phyloP scores from a whole-genome alignment of 2,888 invertebrate species.

The Amiota communis region DNA sequence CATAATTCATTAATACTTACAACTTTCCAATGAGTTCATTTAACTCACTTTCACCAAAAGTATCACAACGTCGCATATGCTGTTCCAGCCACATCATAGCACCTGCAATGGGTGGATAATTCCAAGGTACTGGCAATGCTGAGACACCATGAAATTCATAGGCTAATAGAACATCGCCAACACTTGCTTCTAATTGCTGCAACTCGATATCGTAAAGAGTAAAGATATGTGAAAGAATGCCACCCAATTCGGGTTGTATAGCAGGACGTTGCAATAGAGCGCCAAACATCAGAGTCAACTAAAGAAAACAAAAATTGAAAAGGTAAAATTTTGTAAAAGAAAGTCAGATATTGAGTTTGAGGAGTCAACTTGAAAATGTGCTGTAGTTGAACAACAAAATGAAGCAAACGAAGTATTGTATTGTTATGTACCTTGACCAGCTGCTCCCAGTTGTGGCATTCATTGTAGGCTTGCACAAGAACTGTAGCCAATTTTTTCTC shows the following conservation, averaged over 20 bases:
- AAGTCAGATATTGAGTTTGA: background rate
- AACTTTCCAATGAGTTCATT: conserved; percentile 55
- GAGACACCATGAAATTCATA: conserved; percentile 56
- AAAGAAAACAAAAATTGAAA: conserved; percentile 26
- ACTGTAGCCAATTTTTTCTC: conserved; percentile 77
- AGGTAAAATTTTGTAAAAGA: conserved; percentile 18
- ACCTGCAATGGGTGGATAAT: conserved; percentile 81
- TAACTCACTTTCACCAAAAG: conserved; percentile 57
- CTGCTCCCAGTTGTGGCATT: conserved; percentile 76
- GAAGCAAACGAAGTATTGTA: background rate
- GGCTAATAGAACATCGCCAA: conserved; percentile 54
- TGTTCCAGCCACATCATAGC: conserved; percentile 84
- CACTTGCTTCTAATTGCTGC: conserved; percentile 60
- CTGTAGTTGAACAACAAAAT: background rate
- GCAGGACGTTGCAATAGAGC: conserved; percentile 75
- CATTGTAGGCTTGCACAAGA: conserved; percentile 77
- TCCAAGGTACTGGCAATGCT: conserved; percentile 67
- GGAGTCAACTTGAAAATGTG: background rate
- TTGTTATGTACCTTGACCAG: conserved; percentile 74
- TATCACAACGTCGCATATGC: conserved; percentile 75
- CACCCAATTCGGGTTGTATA: conserved; percentile 75
- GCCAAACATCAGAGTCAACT: conserved; percentile 74
- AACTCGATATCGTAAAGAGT: conserved; percentile 71
- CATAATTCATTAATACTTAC: conserved; percentile 47
- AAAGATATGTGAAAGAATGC: conserved; percentile 75